phyloP scores from a whole-genome alignment of 2,797 vertebrate species.

The Perodicticus potto region DNA sequence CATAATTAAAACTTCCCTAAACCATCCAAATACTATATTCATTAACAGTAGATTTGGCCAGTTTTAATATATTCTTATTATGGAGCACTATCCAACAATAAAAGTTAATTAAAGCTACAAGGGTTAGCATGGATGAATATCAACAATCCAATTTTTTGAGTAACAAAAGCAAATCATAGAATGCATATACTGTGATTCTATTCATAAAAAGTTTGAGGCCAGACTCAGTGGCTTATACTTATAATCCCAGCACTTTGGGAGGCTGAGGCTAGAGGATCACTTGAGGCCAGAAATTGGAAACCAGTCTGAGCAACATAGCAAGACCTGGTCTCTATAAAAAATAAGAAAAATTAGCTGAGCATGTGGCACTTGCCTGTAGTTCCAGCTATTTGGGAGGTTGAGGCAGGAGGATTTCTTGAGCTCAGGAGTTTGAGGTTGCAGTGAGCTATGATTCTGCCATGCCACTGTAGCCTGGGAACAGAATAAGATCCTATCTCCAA shows the following conservation, averaged over 20 bases:
- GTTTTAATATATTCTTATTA: background rate
- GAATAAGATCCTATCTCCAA: background rate
- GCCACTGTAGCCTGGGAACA: too few relatives aligned
- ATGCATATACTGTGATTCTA: background rate
- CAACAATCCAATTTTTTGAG: background rate
- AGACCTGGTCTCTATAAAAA: too few relatives aligned
- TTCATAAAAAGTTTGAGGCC: background rate
- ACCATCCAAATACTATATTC: background rate
- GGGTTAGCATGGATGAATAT: background rate
- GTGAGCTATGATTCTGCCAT: too few relatives aligned
- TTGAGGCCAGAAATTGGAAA: too few relatives aligned
- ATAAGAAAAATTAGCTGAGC: too few relatives aligned
- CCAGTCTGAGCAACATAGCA: too few relatives aligned
- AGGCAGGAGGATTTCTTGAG: too few relatives aligned
- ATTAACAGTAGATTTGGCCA: background rate
- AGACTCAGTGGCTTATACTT: background rate
- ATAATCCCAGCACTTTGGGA: too few relatives aligned
- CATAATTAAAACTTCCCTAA: background rate
- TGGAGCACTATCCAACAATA: background rate
- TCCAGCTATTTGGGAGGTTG: too few relatives aligned
- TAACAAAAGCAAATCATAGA: background rate
- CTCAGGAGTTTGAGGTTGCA: too few relatives aligned
- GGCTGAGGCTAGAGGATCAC: too few relatives aligned
- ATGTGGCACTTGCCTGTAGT: too few relatives aligned
- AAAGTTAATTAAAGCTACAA: background rate